These are phyloP conservation scores for Trachymyrmex cornetzi DNA, from an alignment of 1,140 invertebrate genomes.

Conservation along the genomic window DNA sequence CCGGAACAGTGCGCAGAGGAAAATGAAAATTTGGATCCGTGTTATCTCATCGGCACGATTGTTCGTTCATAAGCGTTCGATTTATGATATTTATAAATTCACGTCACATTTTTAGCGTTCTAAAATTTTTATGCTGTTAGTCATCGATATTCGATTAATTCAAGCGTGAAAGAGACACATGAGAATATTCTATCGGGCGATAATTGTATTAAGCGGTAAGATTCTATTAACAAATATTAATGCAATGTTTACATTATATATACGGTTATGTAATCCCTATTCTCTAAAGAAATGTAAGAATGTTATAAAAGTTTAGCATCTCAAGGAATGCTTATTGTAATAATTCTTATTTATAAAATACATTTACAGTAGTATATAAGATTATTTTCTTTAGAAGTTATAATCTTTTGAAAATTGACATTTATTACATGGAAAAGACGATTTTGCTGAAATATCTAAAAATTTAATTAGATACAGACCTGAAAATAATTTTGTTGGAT, in stretches of 20 bases:
- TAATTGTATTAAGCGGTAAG: constrained; percentile 1
- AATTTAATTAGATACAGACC: not conserved
- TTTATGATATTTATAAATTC: constrained; percentile 28
- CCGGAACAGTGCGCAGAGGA: not conserved
- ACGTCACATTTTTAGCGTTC: not conserved
- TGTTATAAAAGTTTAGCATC: not conserved
- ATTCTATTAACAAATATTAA: constrained; percentile 26
- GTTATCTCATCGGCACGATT: constrained; percentile 10
- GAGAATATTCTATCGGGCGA: not conserved
- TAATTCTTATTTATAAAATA: no score
- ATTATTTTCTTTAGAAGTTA: not conserved
- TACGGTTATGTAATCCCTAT: not conserved
- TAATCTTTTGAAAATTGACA: not conserved
- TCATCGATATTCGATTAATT: constrained; percentile 20
- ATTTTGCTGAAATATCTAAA: not conserved
- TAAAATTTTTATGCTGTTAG: not conserved
- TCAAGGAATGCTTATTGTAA: not conserved
- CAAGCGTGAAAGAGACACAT: not conserved
- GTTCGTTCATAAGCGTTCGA: not conserved
- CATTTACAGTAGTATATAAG: not conserved
- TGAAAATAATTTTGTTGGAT: no score
- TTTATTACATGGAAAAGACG: not conserved
- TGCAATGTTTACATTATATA: not conserved
- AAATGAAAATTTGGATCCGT: constrained; percentile 28
- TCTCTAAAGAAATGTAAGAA: not conserved